phyloP scores from a whole-genome alignment of 1,140 invertebrate genomes.

The Drosophila ohnishii region DNA sequence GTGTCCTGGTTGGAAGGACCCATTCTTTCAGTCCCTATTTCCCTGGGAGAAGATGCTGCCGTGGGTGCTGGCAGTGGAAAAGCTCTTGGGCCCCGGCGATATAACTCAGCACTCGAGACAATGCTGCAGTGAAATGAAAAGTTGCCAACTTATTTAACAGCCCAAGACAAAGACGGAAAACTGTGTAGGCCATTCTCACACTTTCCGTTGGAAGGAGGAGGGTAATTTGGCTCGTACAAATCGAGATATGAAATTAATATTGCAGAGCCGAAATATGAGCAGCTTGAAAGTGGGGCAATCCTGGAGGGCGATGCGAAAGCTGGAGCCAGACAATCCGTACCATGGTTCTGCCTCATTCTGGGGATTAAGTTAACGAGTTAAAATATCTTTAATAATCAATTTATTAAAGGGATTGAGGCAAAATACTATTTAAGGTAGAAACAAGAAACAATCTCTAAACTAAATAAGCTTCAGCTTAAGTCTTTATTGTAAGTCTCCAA shows the following conservation, averaged over 20 bases:
- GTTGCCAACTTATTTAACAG: slow-evolving; percentile 63
- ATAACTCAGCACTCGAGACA: slow-evolving; percentile 56
- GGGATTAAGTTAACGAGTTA: background rate
- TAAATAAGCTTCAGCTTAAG: no score
- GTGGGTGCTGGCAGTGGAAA: slow-evolving; percentile 34
- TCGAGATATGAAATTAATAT: slow-evolving; percentile 59
- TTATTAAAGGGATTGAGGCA: background rate
- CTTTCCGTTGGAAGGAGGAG: background rate
- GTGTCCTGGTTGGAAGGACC: slow-evolving; percentile 44
- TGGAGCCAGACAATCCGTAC: background rate
- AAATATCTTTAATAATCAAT: background rate
- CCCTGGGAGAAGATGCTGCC: slow-evolving; percentile 28
- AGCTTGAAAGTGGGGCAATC: slow-evolving; percentile 21
- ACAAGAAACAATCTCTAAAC: background rate
- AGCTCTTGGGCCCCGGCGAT: slow-evolving; percentile 20
- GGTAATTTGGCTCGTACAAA: slow-evolving; percentile 66
- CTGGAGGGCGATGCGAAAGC: background rate
- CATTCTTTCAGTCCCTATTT: slow-evolving; percentile 4
- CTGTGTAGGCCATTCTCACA: slow-evolving; percentile 35
- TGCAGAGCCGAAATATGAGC: slow-evolving; percentile 36
- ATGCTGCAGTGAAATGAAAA: slow-evolving; percentile 69
- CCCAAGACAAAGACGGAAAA: slow-evolving; percentile 52
- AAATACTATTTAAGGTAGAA: background rate
- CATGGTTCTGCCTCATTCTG: background rate
- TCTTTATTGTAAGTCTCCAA: background rate